Base-by-base conservation (phyloP, 2,888 invertebrate genomes). In the Dasysyrphus albostriatus region DNA sequence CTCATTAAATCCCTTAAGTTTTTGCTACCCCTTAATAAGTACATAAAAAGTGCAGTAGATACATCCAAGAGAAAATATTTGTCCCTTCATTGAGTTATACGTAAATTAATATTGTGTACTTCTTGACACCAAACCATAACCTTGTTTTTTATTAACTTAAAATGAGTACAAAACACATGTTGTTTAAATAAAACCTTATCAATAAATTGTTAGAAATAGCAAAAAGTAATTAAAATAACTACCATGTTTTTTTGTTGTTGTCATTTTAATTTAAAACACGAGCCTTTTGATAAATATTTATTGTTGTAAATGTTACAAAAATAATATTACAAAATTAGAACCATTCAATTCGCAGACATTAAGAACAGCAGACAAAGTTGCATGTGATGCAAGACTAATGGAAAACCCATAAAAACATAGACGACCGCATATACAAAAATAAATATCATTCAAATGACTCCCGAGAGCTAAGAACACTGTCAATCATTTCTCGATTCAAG, bases 401-500 rank as follows among this genome's bases (percentile, higher is more conserved):
- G 39, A 67, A 75, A 61, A 61, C 47, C 54, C 59, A 77, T 61
- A 51, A 69, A 81, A 51, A 51, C 19, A 19, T 59, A 34, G 9
- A 59, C 19, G 19, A 14, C 5, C 44, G 47, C 51, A 81, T 67
- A 49, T 65, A 72, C 77, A 73, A 77, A 83, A 83, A 83, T 77
- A 83, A 72, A 77, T 65, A 78, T 78, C 51, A 72, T 63, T 74
- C 54, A 78, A 59, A 69, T 49, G 78, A 61, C 69, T 73, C n/a
- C 83, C 61, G 56, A 74, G 78, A 76, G 61, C 74, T 83, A 63
- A 70, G 69, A 78, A 79, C 61, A 63, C 80, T 84, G 84, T 84
- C 84, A 80, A 80, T 84, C 83, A 83, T 83, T 63, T 70, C 47
- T 47, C 75, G 54, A 79, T 80, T 70, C 80, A 80, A 58, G 63